Conservation (phyloP, 2,797 vertebrate species). For the Enteromius trimaculatus region DNA sequence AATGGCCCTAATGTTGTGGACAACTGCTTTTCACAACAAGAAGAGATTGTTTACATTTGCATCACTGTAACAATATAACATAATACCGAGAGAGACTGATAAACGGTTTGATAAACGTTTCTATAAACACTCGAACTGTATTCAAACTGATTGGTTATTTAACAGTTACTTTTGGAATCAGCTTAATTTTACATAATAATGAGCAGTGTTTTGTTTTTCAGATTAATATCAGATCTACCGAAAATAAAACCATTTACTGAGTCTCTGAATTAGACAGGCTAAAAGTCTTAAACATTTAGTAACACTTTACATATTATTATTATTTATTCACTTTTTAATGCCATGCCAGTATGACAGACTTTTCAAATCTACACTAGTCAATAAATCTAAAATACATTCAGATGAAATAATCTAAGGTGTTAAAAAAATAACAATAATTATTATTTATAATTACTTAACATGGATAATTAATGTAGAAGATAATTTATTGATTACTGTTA, state of each 20-base stretch:
- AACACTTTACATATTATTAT: neutral
- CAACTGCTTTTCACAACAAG: conserved; percentile 35
- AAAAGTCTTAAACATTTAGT: neutral
- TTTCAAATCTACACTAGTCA: no score
- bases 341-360: no score
- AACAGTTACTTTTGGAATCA: neutral
- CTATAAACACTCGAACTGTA: neutral
- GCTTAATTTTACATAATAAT: neutral
- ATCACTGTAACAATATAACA: neutral
- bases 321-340: no score
- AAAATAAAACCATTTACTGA: neutral
- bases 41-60: neutral
- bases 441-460: neutral
- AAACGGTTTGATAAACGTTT: neutral
- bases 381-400: no score
- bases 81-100: neutral
- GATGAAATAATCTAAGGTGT: no score
- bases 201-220: neutral
- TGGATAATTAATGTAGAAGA: neutral
- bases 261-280: neutral
- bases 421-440: neutral
- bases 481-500: neutral
- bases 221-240: neutral
- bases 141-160: neutral
- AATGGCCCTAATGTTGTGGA: conserved; percentile 7